Evolutionary conservation across 2,888 invertebrate genomes (phyloP), one percentile per base, ranked within the genome.

Genomic region (Myathropa florea): DNA sequence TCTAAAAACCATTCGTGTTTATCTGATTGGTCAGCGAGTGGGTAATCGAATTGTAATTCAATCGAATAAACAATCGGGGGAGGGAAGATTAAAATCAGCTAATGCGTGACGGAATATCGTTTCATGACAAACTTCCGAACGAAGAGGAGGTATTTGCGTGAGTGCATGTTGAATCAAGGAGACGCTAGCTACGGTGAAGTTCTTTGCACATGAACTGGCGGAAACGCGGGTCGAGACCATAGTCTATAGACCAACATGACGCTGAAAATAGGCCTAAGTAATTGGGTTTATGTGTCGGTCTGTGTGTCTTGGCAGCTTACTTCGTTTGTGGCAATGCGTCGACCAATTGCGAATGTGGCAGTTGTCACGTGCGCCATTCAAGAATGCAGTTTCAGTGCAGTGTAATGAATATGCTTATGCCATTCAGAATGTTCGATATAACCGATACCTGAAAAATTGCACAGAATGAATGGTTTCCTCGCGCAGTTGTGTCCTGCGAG

Each of bases 21-120:
- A 0, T 1, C n/a, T 23, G 36, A n/a, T 14, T 46, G 4, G 46
- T 7, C 21, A 23, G 26, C 21, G 39, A 26, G 28, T 21, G 61
- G 10, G 21, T 72, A 61, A 71, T 60, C 60, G 71, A 71, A 33
- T 60, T 46, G 60, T 21, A 46, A 61, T 71, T 71, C 61, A 46
- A 61, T 71, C 21, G 28, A 30, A 18, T 28, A 46, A 61, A 61
- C 61, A 72, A 57, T 3, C 21, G 24, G 23, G 4, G 26, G 64
- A 26, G n/a, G n/a, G 21, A 23, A 9, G 21, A 68, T 24, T 21
- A 14, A 23, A 53, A 14, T 10, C 21, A n/a, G 23, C 46, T 10
- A 65, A 65, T 14, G 26, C 36, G 53, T 65, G 65, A 65, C 64
- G 39, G 36, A 63, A 23, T 33, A n/a, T 4, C 36, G 23, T 14